phyloP scores from a whole-genome alignment of 2,888 invertebrate species.

The Stegophylla sp. region DNA sequence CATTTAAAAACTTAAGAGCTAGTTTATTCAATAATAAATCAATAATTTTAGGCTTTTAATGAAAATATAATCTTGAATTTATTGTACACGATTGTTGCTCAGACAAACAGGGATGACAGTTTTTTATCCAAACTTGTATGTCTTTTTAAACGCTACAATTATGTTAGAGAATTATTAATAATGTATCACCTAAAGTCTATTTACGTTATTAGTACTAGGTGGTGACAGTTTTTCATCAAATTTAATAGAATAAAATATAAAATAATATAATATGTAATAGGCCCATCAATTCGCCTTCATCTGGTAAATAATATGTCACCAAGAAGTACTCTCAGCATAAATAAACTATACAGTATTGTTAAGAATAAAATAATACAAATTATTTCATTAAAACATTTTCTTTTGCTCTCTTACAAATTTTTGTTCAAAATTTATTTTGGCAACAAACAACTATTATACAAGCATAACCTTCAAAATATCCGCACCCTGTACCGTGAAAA shows the following conservation, averaged over 20 bases:
- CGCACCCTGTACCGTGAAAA: constrained; percentile 49
- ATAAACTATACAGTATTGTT: not conserved
- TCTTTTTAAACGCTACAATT: constrained; percentile 22
- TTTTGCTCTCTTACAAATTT: not conserved
- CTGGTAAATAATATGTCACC: no score
- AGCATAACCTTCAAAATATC: constrained; percentile 38
- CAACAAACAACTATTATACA: constrained; percentile 11
- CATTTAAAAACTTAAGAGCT: constrained; percentile 41
- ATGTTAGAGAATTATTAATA: not conserved
- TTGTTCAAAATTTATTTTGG: constrained; percentile 22
- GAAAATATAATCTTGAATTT: constrained; percentile 5
- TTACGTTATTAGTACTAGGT: no score
- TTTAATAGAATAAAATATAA: no score
- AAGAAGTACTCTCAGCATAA: no score
- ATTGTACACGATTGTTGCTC: not conserved
- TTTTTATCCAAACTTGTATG: not conserved
- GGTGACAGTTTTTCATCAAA: no score
- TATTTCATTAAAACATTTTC: constrained; percentile 18
- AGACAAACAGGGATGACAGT: not conserved
- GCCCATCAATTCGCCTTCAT: no score
- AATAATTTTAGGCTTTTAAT: constrained; percentile 36
- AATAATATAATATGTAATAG: no score
- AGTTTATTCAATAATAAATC: constrained; percentile 29
- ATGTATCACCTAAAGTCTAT: not conserved
- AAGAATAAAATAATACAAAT: constrained; percentile 17